phyloP scores from a whole-genome alignment of 2,113 vertebrate species.

The Piaya cayana region DNA sequence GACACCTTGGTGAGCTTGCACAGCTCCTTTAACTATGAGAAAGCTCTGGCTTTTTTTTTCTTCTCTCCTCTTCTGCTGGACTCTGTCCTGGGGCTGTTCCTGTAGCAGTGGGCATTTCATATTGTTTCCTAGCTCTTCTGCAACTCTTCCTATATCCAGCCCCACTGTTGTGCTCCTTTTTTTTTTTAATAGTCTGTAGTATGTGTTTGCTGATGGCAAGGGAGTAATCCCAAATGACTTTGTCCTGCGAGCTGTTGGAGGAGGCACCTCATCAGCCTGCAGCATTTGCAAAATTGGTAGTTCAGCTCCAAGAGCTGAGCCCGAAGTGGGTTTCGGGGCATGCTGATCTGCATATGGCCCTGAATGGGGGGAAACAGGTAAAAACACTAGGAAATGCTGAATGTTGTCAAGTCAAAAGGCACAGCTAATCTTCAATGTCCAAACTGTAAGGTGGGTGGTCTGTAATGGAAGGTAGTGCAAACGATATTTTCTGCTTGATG shows the following conservation, averaged over 20 bases:
- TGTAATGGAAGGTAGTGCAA: rapidly evolving
- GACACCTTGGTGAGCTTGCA: not conserved
- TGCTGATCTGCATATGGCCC: not conserved
- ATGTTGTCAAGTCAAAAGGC: not conserved
- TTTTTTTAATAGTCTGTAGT: not conserved
- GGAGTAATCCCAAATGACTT: not conserved
- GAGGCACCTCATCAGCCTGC: not conserved
- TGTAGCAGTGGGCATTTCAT: not conserved
- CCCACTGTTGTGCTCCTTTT: not conserved
- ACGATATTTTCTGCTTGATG: not conserved
- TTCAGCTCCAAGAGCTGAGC: not conserved
- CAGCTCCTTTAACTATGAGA: rapidly evolving
- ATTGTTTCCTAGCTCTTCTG: not conserved
- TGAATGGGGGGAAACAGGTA: not conserved
- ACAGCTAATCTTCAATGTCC: not conserved
- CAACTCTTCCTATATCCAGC: not conserved
- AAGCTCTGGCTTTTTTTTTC: not conserved
- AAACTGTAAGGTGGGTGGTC: not conserved
- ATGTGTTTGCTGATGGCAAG: not conserved
- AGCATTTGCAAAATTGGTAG: not conserved
- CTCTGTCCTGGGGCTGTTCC: not conserved
- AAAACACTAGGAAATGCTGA: not conserved
- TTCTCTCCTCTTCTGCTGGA: not conserved
- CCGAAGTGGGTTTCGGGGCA: rapidly evolving
- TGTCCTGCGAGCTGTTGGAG: not conserved